Conservation (phyloP, 2,888 invertebrate genomes). For the Theretra japonica region DNA sequence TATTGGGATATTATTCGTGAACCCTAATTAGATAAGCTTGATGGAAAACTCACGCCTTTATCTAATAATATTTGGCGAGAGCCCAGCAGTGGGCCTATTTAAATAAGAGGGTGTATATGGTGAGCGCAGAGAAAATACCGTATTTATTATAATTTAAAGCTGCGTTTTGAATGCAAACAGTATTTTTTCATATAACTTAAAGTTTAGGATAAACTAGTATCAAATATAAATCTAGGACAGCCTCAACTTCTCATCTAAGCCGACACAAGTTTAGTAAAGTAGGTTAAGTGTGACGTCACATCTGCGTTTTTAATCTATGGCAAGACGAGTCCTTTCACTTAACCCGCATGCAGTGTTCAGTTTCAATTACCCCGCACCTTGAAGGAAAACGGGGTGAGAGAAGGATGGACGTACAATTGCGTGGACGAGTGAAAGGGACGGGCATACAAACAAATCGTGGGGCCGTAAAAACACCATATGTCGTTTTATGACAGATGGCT, state of each 20-base stretch:
- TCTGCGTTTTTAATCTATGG: conserved; percentile 58
- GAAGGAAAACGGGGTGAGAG: conserved; percentile 70
- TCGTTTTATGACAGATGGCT: conserved; percentile 75
- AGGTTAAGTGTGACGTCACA: conserved; percentile 6
- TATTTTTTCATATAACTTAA: too few relatives aligned
- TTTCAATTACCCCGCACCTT: conserved; percentile 78
- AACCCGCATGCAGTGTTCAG: conserved; percentile 80
- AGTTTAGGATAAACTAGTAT: background rate
- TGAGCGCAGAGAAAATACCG: too few relatives aligned
- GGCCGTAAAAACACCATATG: conserved; percentile 77
- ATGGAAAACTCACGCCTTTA: too few relatives aligned
- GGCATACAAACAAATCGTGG: conserved; percentile 78
- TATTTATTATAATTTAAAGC: too few relatives aligned
- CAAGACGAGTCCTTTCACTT: conserved; percentile 75
- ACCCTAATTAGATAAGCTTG: too few relatives aligned
- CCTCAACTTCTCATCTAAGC: background rate
- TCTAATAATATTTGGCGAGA: too few relatives aligned
- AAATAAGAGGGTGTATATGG: too few relatives aligned
- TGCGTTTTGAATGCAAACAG: too few relatives aligned
- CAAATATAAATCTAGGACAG: background rate
- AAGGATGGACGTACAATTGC: conserved; percentile 45
- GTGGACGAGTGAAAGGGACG: conserved; percentile 50
- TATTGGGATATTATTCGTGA: too few relatives aligned
- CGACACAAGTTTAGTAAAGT: background rate
- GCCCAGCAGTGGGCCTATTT: too few relatives aligned